A percentile compares a stretch with the other conserved stretches of the same genome.
Conservation (phyloP, 2,113 vertebrate species). For the Ceyx margarethae region DNA sequence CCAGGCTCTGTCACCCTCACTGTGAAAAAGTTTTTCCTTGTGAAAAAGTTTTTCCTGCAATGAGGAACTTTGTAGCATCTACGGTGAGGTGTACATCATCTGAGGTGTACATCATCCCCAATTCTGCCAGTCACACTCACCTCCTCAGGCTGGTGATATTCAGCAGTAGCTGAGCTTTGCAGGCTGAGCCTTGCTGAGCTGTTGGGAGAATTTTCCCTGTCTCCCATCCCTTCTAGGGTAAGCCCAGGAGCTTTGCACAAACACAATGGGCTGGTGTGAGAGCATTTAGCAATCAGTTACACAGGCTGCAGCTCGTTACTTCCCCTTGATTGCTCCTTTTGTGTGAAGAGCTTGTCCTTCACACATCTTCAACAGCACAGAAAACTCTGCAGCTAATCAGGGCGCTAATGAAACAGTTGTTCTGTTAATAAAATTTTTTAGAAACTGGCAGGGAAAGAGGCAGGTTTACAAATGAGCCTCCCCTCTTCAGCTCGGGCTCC, state of each 20-base stretch:
- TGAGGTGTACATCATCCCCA: not conserved
- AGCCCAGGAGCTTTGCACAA: not conserved
- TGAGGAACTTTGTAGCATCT: not conserved
- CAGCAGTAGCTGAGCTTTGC: not conserved
- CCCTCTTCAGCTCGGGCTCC: not conserved
- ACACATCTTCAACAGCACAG: not conserved
- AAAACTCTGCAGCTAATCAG: slow-evolving; percentile 33
- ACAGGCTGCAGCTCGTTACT: not conserved
- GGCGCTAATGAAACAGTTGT: slow-evolving; percentile 33
- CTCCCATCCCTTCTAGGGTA: fast-evolving
- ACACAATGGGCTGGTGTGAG: not conserved
- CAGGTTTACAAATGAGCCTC: slow-evolving; percentile 9
- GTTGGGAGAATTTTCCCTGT: not conserved
- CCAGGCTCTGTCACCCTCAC: no score
- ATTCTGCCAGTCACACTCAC: not conserved
- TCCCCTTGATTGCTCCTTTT: slow-evolving; percentile 46
- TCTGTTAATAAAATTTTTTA: slow-evolving; percentile 25
- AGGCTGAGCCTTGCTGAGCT: not conserved
- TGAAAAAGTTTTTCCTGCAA: no score
- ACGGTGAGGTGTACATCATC: fast-evolving
- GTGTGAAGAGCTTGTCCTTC: slow-evolving; percentile 40
- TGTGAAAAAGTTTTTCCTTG: no score
- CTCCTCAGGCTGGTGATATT: not conserved
- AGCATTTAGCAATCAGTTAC: not conserved
- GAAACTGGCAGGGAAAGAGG: not conserved